Evolutionary conservation across 2,888 invertebrate species (phyloP).

Genomic region (Drosophila percnosoma): DNA sequence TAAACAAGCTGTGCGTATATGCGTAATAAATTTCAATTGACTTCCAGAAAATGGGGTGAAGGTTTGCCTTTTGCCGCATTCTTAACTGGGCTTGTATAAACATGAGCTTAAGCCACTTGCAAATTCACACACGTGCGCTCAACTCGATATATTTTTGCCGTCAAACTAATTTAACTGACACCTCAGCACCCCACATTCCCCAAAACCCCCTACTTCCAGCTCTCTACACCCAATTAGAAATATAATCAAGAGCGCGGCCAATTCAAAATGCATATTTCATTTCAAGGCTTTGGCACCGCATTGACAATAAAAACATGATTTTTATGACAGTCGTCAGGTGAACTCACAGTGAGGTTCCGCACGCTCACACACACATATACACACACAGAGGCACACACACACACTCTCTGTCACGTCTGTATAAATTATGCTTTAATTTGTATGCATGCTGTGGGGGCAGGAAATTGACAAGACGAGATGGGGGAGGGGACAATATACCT

Average conservation of each 20-base stretch:
- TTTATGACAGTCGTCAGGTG: constrained; percentile 62
- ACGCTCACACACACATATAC: constrained; percentile 11
- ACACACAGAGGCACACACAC: constrained; percentile 9
- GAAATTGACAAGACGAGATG: constrained; percentile 5
- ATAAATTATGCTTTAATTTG: constrained; percentile 74
- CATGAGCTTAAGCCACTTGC: constrained; percentile 16
- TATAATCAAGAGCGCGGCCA: constrained; percentile 15
- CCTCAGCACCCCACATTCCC: too few relatives aligned
- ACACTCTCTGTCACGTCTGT: constrained; percentile 15
- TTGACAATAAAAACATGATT: constrained; percentile 62
- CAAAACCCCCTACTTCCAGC: not conserved
- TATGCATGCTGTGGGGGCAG: constrained; percentile 51
- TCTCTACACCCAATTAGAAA: constrained; percentile 14
- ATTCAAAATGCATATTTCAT: constrained; percentile 66
- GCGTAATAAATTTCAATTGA: constrained; percentile 77
- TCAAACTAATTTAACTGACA: constrained; percentile 21
- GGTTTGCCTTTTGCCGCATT: constrained; percentile 17
- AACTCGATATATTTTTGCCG: not conserved
- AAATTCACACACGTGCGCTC: constrained; percentile 25
- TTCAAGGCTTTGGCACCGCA: constrained; percentile 37
- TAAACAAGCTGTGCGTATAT: constrained; percentile 49
- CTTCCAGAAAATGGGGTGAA: constrained; percentile 47
- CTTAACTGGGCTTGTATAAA: constrained; percentile 10
- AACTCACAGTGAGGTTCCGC: constrained; percentile 12
- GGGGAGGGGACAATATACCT: not conserved